Conservation (phyloP, 2,888 invertebrate genomes). For the Teleogryllus oceanicus region DNA sequence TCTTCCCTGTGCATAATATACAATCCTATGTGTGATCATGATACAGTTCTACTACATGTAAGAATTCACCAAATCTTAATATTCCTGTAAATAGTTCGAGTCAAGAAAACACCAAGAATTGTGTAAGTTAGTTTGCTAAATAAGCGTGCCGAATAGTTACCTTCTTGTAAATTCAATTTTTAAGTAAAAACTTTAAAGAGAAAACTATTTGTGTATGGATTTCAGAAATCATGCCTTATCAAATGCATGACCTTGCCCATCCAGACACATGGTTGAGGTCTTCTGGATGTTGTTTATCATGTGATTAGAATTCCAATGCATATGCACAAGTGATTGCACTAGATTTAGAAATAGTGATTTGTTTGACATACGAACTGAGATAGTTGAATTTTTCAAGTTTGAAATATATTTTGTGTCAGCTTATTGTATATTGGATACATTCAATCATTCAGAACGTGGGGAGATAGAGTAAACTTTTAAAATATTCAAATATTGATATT, state of each 20-base stretch:
- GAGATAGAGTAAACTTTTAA: background rate
- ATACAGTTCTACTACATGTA: background rate
- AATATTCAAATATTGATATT: background rate
- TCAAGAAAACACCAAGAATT: conserved; percentile 8
- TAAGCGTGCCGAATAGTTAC: background rate
- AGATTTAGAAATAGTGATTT: background rate
- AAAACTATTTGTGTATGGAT: background rate
- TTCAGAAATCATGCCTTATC: background rate
- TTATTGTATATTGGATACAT: background rate
- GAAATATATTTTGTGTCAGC: conserved; percentile 18
- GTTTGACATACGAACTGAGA: background rate
- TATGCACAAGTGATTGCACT: background rate
- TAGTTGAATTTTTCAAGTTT: background rate
- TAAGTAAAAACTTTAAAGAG: background rate
- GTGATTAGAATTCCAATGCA: background rate
- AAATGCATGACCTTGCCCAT: background rate
- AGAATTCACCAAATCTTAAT: background rate
- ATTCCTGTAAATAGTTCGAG: background rate
- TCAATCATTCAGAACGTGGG: background rate
- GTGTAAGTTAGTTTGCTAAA: background rate
- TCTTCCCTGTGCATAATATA: background rate
- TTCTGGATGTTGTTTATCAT: background rate
- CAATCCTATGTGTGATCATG: background rate
- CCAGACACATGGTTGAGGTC: background rate
- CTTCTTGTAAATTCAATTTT: background rate